phyloP scores from a whole-genome alignment of 2,797 vertebrate species.

The Aselliscus stoliczkanus region DNA sequence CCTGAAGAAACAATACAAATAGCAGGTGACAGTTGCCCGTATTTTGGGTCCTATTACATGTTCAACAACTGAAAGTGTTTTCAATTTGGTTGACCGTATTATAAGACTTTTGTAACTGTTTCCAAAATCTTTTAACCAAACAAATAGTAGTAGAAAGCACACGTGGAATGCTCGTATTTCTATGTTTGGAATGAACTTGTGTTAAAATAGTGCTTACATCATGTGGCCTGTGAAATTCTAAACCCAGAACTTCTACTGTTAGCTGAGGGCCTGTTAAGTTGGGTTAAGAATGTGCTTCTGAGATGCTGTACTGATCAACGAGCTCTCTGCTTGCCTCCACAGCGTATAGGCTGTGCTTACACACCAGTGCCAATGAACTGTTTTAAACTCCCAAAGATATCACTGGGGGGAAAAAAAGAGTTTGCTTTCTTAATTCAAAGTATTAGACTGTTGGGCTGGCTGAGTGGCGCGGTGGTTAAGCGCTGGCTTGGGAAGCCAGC shows the following conservation, averaged over 20 bases:
- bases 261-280: background rate
- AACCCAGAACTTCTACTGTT: background rate
- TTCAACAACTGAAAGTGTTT: background rate
- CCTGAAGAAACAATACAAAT: background rate
- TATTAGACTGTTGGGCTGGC: too few species aligned
- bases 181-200: background rate
- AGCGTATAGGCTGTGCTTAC: rapidly evolving
- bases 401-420: background rate
- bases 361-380: background rate
- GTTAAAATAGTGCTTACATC: background rate
- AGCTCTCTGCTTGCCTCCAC: background rate
- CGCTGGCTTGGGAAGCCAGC: too few species aligned
- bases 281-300: background rate
- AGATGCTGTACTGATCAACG: rapidly evolving
- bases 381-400: background rate
- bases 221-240: background rate
- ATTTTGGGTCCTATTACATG: background rate
- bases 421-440: background rate
- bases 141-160: background rate
- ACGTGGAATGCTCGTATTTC: background rate
- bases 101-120: background rate
- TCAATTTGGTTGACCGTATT: background rate
- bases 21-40: background rate
- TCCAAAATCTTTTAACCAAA: background rate
- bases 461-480: too few species aligned